Base-by-base conservation (phyloP, 2,888 invertebrate genomes). In the Encarsia formosa region DNA sequence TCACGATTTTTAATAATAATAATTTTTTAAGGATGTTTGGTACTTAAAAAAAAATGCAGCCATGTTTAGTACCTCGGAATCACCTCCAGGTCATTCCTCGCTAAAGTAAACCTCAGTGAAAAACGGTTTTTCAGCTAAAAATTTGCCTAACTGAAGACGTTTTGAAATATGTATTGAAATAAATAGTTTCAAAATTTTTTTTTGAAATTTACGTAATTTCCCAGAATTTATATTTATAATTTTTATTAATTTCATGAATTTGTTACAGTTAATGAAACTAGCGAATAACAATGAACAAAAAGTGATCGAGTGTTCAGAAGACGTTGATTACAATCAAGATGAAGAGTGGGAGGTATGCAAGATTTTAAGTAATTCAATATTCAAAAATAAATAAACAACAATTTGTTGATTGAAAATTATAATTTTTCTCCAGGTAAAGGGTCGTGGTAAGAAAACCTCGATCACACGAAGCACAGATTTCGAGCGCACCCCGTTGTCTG, bases 401-500 rank as follows among this genome's bases (percentile, higher is more conserved):
- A 43, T 19, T 37, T 20, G 9, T 20, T 31, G 2, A 37, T 9
- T 24, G 40, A 26, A 52, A 41, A 48, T 19, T 15, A 18, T 13
- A 24, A 39, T 34, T 37, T 48, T 53, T 51, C 54, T 59, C 52
- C 74, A 82, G 87, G 87, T 84, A 67, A 92, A 91, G 83, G 92
- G 86, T 53, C 90, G 86, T 16, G 87, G 86, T 69, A 91, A 91
- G 75, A 91, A 91, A 71, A 88, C 91, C 61, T 87, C 90, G 48
- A 84, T 94, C 44, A 94, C 94, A 48, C 80, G 95, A 16, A 85
- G 88, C 68, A 88, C 92, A 53, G 83, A 85, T 65, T 84, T 88
- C 76, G 83, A 82, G 41, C 84, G 86, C 65, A 92, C 95, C 26
- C 95, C 96, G 0, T 81, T 97, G 15, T 91, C 92, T 34, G 90